These are phyloP conservation scores for Scophthalmus maximus DNA, from an alignment of 2,113 vertebrate species.

Conservation along the genomic window DNA sequence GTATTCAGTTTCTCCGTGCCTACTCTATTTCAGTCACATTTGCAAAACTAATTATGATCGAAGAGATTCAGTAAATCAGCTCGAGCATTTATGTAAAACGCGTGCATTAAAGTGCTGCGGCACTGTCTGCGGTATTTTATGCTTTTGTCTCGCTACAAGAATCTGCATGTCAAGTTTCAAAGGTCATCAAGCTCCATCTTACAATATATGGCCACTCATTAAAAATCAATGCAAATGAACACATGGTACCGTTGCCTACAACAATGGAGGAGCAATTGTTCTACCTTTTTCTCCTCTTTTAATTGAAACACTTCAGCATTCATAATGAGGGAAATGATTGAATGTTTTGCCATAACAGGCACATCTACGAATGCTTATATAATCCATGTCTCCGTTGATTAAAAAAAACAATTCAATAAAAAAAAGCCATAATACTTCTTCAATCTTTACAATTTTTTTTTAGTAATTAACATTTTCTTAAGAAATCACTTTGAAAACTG, in stretches of 20 bases:
- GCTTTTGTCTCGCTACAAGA: conserved; percentile 5
- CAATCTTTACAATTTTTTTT: neutral
- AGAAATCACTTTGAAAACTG: neutral
- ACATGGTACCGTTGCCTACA: neutral
- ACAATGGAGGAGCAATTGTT: neutral
- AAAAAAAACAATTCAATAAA: too few relatives aligned
- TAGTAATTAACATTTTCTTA: neutral
- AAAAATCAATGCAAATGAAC: conserved; percentile 19
- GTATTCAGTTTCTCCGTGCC: neutral
- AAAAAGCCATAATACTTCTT: neutral
- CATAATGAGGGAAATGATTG: neutral
- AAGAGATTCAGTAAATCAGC: neutral
- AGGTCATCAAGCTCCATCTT: conserved; percentile 64
- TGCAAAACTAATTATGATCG: neutral
- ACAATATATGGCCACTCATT: conserved; percentile 13
- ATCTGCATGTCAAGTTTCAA: conserved; percentile 21
- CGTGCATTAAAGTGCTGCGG: conserved; percentile 1
- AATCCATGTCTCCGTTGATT: neutral
- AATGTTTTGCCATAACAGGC: neutral
- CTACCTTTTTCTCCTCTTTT: neutral
- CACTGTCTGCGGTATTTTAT: conserved; percentile 3
- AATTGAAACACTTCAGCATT: neutral
- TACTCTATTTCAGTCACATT: neutral
- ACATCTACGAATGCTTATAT: neutral
- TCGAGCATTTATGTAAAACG: neutral